These are phyloP conservation scores for Agraylea sexmaculata DNA, from an alignment of 1,140 invertebrate genomes.

Conservation along the genomic window DNA sequence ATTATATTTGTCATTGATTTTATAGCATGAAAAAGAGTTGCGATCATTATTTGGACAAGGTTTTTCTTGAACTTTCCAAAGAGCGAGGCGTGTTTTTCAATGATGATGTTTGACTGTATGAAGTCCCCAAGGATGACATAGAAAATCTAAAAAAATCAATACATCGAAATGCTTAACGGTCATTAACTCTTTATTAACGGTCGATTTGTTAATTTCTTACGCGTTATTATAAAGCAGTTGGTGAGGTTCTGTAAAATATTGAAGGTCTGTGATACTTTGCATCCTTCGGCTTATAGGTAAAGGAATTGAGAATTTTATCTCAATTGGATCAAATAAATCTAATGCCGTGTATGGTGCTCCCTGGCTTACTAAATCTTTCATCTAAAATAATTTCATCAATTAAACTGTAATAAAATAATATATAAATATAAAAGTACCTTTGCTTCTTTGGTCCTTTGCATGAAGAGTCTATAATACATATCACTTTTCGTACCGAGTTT, in stretches of 20 bases:
- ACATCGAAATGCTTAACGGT: too few relatives aligned
- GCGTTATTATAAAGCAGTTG: constrained; percentile 16
- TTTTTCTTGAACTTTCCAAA: too few relatives aligned
- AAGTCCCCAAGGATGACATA: too few relatives aligned
- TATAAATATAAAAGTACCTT: constrained; percentile 16
- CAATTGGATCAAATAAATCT: constrained; percentile 22
- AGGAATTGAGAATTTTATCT: constrained; percentile 21
- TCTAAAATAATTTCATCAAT: constrained; percentile 10
- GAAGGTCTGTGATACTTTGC: constrained; percentile 18
- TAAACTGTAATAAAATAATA: too few relatives aligned
- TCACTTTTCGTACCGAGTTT: constrained; percentile 16
- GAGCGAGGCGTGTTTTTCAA: too few relatives aligned
- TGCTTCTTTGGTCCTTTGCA: constrained; percentile 16
- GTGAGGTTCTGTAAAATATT: constrained; percentile 16
- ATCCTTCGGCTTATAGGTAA: constrained; percentile 21
- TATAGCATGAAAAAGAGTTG: too few relatives aligned
- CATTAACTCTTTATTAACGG: too few relatives aligned
- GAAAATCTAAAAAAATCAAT: too few relatives aligned
- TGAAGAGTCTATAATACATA: constrained; percentile 17
- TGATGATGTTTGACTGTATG: too few relatives aligned
- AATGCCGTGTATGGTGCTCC: constrained; percentile 25
- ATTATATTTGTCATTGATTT: too few relatives aligned
- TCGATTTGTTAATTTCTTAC: too few relatives aligned
- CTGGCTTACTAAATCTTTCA: constrained; percentile 21
- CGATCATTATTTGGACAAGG: too few relatives aligned